Conservation (phyloP, 2,888 invertebrate species). For the Choristoneura rosaceana region DNA sequence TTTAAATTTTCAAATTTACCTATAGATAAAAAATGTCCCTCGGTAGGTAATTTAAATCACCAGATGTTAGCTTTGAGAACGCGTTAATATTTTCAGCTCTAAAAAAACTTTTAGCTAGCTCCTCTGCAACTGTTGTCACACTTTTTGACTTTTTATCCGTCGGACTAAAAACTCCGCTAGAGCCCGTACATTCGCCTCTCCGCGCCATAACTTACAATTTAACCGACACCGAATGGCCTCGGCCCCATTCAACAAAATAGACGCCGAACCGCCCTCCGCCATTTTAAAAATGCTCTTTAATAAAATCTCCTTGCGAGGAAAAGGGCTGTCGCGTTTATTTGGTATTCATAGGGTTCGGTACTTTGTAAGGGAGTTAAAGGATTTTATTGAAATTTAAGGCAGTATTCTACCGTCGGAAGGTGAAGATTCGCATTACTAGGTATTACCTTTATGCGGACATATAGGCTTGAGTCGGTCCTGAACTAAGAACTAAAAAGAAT, state of each 20-base stretch:
- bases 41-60: too few relatives aligned
- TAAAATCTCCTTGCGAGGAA: conserved; percentile 45
- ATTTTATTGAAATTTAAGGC: conserved; percentile 41
- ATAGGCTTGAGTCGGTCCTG: too few relatives aligned
- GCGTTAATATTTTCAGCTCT: not conserved
- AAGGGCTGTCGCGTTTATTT: conserved; percentile 46
- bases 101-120: not conserved
- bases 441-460: too few relatives aligned
- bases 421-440: not conserved
- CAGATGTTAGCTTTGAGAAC: too few relatives aligned
- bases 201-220: conserved; percentile 48
- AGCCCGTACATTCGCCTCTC: conserved; percentile 29
- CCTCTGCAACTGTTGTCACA: conserved; percentile 9
- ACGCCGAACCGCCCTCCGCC: conserved; percentile 18
- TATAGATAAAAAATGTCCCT: too few relatives aligned
- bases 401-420: not conserved
- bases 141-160: conserved; percentile 19
- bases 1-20: too few relatives aligned
- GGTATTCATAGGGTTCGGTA: conserved; percentile 45
- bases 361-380: conserved; percentile 38
- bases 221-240: conserved; percentile 40
- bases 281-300: conserved; percentile 42
- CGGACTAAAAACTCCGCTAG: conserved; percentile 21
- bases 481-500: too few relatives aligned
- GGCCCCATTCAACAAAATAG: conserved; percentile 42